Conservation (phyloP, 2,797 vertebrate genomes). For the Mus minutoides region DNA sequence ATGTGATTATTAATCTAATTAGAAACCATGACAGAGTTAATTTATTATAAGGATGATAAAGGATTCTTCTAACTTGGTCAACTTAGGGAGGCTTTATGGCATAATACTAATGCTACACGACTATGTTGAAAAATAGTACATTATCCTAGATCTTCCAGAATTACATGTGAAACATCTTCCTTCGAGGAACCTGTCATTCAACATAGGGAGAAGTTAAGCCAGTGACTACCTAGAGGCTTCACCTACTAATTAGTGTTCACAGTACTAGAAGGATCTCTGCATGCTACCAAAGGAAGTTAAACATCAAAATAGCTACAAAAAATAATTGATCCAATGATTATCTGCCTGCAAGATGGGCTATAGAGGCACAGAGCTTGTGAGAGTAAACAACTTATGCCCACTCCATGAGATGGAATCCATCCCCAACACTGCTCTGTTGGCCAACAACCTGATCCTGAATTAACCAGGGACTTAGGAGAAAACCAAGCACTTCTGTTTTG, state of each 20-base stretch:
- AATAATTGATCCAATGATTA: background rate
- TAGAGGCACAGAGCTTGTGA: background rate
- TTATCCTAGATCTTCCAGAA: background rate
- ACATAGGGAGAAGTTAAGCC: background rate
- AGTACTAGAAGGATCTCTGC: background rate
- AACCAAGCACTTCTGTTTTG: background rate
- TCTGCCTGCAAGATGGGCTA: background rate
- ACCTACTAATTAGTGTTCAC: background rate
- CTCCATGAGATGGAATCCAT: background rate
- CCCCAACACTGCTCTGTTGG: background rate
- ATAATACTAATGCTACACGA: background rate
- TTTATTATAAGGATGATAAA: background rate
- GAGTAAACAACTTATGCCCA: background rate
- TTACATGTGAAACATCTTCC: background rate
- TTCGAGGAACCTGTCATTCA: background rate
- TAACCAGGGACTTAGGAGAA: background rate
- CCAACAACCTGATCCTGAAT: no score
- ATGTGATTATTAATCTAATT: background rate
- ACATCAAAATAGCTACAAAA: background rate
- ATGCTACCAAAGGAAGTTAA: background rate
- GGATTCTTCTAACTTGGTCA: background rate
- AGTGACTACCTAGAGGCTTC: background rate
- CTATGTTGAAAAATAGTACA: background rate
- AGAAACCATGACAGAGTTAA: background rate
- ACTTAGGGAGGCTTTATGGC: background rate